Percentiles rank a stretch among this genome's conserved stretches.
Conservation (phyloP, 1,140 invertebrate genomes). For the Acromyrmex echinatior region DNA sequence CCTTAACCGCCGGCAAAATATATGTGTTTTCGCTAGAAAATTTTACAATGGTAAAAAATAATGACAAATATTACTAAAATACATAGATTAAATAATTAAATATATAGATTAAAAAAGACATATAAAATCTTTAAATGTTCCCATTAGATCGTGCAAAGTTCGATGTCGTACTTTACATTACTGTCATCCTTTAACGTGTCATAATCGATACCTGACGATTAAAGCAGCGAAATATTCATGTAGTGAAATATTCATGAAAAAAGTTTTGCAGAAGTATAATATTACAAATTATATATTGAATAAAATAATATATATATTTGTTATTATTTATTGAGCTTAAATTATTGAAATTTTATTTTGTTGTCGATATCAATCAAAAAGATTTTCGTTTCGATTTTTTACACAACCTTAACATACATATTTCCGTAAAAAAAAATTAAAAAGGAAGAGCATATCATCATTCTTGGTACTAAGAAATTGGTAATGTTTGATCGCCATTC, state of each 20-base stretch:
- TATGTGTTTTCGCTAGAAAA: conserved; percentile 36
- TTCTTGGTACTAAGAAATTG: too few species aligned
- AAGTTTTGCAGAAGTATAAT: not conserved
- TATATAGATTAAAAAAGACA: not conserved
- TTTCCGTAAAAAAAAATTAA: not conserved
- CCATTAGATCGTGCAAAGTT: conserved; percentile 16
- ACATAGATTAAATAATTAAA: not conserved
- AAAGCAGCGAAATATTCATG: not conserved
- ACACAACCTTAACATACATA: not conserved
- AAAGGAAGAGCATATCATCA: not conserved
- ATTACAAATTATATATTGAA: conserved; percentile 9
- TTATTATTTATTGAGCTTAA: not conserved
- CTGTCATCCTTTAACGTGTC: conserved; percentile 4
- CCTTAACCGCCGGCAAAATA: conserved; percentile 37
- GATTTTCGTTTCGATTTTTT: not conserved
- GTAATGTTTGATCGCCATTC: too few species aligned
- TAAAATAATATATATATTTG: conserved; percentile 30
- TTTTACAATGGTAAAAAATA: conserved; percentile 39
- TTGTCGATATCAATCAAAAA: not conserved
- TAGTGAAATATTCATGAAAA: not conserved
- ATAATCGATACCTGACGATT: not conserved
- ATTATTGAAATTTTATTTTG: conserved; percentile 10
- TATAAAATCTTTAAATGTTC: not conserved
- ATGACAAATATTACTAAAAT: not conserved
- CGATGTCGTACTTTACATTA: conserved; percentile 32